phyloP scores from a whole-genome alignment of 2,113 vertebrate genomes.

The Accipiter cooperii region DNA sequence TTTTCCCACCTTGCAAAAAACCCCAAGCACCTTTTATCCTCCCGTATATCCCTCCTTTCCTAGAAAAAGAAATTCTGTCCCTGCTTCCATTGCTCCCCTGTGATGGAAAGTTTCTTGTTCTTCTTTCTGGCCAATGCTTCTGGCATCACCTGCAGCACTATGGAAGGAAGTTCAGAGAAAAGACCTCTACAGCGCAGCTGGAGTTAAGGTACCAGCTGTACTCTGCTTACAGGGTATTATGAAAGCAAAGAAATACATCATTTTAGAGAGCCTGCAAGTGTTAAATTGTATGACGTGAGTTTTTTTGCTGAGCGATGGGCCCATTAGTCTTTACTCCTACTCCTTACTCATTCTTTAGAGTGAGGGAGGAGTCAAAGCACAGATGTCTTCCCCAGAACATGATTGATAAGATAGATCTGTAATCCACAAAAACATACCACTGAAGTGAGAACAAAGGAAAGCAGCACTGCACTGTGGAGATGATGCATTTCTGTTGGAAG shows the following conservation, averaged over 20 bases:
- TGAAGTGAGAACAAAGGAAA: neutral
- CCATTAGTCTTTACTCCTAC: neutral
- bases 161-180: neutral
- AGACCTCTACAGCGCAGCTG: neutral
- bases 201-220: neutral
- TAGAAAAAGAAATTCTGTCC: neutral
- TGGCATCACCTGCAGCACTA: neutral
- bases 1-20: neutral
- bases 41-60: neutral
- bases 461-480: neutral
- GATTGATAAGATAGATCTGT: neutral
- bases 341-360: neutral
- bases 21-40: neutral
- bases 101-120: neutral
- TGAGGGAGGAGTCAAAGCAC: neutral
- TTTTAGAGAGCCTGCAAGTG: neutral
- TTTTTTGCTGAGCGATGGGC: fast-evolving
- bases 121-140: neutral
- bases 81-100: neutral
- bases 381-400: neutral
- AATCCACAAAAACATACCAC: neutral
- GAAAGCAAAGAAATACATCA: neutral
- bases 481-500: neutral
- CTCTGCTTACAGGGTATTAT: neutral
- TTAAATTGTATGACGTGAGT: neutral